A percentile compares a stretch with the other conserved stretches of the same genome.
phyloP scores from a whole-genome alignment of 2,888 invertebrate genomes.

The Romanomermis culicivorax region DNA sequence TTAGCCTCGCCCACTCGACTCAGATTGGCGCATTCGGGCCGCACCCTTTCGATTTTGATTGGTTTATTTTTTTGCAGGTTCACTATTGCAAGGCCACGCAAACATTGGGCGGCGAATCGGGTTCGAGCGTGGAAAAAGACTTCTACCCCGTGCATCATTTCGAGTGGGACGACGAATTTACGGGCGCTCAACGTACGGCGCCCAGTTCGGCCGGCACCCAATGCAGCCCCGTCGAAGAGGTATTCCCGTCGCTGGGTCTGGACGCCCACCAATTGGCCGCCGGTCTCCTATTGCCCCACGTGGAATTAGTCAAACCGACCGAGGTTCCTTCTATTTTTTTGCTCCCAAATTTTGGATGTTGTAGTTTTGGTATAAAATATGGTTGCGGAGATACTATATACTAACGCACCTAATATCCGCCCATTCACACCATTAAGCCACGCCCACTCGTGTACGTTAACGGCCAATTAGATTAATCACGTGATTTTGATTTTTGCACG shows the following conservation, averaged over 20 bases:
- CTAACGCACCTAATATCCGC: background rate
- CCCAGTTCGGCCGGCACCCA: background rate
- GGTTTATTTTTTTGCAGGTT: conserved; percentile 19
- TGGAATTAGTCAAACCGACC: conserved; percentile 79
- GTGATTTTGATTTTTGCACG: background rate
- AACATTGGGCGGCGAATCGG: conserved; percentile 21
- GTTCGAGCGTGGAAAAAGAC: conserved; percentile 9
- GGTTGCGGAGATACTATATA: too few species aligned
- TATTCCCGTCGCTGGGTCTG: conserved; percentile 15
- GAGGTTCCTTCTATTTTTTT: conserved; percentile 10
- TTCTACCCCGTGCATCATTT: conserved; percentile 15
- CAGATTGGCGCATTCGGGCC: too few species aligned
- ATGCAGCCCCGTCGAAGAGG: background rate
- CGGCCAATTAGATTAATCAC: too few species aligned
- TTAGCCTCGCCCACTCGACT: too few species aligned
- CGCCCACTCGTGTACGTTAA: too few species aligned
- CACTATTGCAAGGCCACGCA: conserved; percentile 25
- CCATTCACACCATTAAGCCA: background rate
- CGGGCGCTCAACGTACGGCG: background rate
- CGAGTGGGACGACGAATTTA: conserved; percentile 21
- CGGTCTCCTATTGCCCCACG: conserved; percentile 49
- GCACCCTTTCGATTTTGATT: too few species aligned
- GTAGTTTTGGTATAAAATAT: too few species aligned
- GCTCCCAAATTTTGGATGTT: background rate
- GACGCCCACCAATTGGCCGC: conserved; percentile 20